A percentile compares a stretch with the other conserved stretches of the same genome.
Conservation (phyloP, 2,888 invertebrate genomes). For the Leucoma salicis region DNA sequence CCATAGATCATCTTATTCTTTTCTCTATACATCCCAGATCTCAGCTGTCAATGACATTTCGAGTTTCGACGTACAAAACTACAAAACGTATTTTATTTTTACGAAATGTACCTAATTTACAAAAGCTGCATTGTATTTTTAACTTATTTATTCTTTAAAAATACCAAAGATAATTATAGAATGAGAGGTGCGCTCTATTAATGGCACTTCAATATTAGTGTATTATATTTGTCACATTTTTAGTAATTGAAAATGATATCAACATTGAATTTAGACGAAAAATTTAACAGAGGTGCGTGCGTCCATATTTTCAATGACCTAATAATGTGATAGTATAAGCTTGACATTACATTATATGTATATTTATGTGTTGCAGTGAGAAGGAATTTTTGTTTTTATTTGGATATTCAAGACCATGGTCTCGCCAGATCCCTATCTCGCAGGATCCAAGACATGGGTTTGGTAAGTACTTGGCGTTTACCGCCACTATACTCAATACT, state of each 20-base stretch:
- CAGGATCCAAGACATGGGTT: slow-evolving; percentile 87
- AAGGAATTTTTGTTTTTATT: slow-evolving; percentile 87
- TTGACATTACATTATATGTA: slow-evolving; percentile 11
- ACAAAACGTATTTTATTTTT: slow-evolving; percentile 64
- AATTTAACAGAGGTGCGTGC: slow-evolving; percentile 71
- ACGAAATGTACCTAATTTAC: slow-evolving; percentile 50
- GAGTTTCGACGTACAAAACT: no score
- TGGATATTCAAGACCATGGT: slow-evolving; percentile 88
- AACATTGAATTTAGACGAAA: slow-evolving; percentile 72
- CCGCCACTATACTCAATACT: slow-evolving; percentile 51
- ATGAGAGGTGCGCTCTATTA: slow-evolving; percentile 14
- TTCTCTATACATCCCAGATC: slow-evolving; percentile 65
- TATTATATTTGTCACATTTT: slow-evolving; percentile 13
- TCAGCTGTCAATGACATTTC: slow-evolving; percentile 78
- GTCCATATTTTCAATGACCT: slow-evolving; percentile 39
- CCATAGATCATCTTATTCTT: slow-evolving; percentile 59
- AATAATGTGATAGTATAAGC: slow-evolving; percentile 21
- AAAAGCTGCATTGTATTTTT: slow-evolving; percentile 38
- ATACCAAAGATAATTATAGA: slow-evolving; percentile 12
- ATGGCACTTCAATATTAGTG: slow-evolving; percentile 20
- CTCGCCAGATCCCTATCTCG: slow-evolving; percentile 84
- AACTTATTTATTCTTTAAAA: slow-evolving; percentile 41
- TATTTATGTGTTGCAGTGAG: slow-evolving; percentile 65
- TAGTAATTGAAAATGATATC: slow-evolving; percentile 65
- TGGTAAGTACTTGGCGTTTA: slow-evolving; percentile 80